Base-by-base conservation (phyloP, 1,140 invertebrate species). In the Colletes gigas region DNA sequence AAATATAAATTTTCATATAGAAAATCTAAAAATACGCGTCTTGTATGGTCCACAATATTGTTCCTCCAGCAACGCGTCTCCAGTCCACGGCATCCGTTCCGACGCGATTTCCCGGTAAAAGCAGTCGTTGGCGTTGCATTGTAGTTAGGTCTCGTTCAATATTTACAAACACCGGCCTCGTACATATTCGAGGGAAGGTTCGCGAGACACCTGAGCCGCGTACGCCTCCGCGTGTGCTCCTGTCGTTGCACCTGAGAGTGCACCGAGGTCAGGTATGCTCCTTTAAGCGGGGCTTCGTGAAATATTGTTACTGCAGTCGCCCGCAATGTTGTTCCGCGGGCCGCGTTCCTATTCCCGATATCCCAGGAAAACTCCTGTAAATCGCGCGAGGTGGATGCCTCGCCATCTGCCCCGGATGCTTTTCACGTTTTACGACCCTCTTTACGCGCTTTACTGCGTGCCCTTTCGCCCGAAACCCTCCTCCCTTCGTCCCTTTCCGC, bases 231-330 rank as follows among this genome's bases (percentile, higher is more conserved):
- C 63, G 63, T 78, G 5, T 41, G 71, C 44, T 74, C n/a, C 66
- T 50, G 50, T 50, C 21, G 59, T 41, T 52, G 39, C 77, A 82
- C 60, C 81, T 83, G 78, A 68, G 71, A 68, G 67, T 39, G 63
- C 69, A 21, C 52, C 17, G 55, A 71, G 83, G 83, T 80, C 76
- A 81, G 67, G 57, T 70, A 77, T 67, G 74, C 75, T 69, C 73
- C 59, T 68, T 77, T 30, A 66, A 54, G 52, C 10, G 77, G 52
- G n/a, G 39, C 47, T 30, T 65, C 63, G 75, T 88, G 83, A 88
- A 88, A 87, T 88, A 88, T 88, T 74, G 69, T 85, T 79, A 85
- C 87, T 83, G 87, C 87, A 88, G 77, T 85, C 69, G 82, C 82
- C 82, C 82, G 86, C 86, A 88, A 71, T 67, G 66, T 81, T 65